Evolutionary conservation across 2,888 invertebrate species (phyloP).

Genomic region (Smittia sp.): DNA sequence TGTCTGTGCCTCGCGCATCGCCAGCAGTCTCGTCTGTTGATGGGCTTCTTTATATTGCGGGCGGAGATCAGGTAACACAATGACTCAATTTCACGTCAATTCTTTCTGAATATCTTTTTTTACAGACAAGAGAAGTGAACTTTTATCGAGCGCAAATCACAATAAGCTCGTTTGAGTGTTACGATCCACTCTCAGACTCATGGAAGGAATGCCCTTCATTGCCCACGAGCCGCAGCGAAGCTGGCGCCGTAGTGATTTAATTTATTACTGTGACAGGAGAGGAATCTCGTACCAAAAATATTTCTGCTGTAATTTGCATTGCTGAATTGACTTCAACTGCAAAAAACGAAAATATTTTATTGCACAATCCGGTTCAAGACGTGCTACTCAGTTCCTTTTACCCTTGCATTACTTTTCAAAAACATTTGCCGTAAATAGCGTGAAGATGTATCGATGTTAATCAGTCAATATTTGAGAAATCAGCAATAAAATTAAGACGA

Average conservation of each 20-base stretch:
- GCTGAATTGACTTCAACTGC: too few species aligned
- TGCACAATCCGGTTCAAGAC: background rate
- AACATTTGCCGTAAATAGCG: too few species aligned
- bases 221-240: slow-evolving; percentile 82
- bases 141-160: slow-evolving; percentile 85
- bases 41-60: slow-evolving; percentile 77
- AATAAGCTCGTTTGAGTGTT: slow-evolving; percentile 78
- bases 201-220: slow-evolving; percentile 79
- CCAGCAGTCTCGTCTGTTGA: slow-evolving; percentile 83
- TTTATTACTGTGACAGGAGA: background rate
- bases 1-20: slow-evolving; percentile 73
- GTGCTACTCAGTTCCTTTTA: background rate
- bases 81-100: too few species aligned
- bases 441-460: too few species aligned
- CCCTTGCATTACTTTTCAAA: background rate
- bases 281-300: background rate
- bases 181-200: slow-evolving; percentile 71
- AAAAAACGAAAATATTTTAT: background rate
- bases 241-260: slow-evolving; percentile 79
- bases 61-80: slow-evolving; percentile 66
- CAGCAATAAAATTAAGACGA: too few species aligned
- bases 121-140: slow-evolving; percentile 66
- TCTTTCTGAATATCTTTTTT: slow-evolving; percentile 22
- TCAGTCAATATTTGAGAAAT: too few species aligned
- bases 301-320: too few species aligned